Evolutionary conservation across 2,113 vertebrate genomes (phyloP).

Genomic region (Calonectris borealis): DNA sequence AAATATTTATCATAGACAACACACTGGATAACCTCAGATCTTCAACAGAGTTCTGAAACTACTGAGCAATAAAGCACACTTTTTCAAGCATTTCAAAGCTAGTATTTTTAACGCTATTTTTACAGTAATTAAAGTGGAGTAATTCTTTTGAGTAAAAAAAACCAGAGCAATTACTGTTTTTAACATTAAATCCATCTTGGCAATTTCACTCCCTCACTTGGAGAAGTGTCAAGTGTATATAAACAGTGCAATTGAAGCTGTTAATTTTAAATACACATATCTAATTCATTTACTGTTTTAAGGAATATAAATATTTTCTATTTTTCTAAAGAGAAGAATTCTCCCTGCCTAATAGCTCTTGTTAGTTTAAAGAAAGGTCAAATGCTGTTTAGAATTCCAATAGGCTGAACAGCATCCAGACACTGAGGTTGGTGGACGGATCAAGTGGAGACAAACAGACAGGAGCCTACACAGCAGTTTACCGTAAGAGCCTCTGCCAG

Average conservation of each 20-base stretch:
- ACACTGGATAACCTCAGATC: neutral
- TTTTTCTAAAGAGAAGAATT: neutral
- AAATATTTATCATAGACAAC: neutral
- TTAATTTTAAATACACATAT: neutral
- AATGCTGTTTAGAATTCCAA: neutral
- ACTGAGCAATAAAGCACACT: neutral
- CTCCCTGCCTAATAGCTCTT: neutral
- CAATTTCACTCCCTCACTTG: neutral
- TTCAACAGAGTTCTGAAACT: neutral
- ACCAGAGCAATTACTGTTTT: neutral
- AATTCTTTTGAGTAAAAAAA: neutral
- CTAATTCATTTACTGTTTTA: neutral
- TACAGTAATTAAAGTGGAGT: neutral
- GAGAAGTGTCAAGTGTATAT: neutral
- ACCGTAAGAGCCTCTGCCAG: conserved; percentile 97
- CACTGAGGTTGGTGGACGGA: neutral
- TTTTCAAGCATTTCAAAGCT: neutral
- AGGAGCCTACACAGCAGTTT: conserved; percentile 35
- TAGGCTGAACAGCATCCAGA: neutral
- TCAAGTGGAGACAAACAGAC: neutral
- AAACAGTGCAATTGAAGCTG: neutral
- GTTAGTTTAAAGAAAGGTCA: neutral
- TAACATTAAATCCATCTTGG: neutral
- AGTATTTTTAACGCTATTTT: neutral
- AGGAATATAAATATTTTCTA: neutral